A percentile compares a stretch with the other conserved stretches of the same genome.
Evolutionary conservation across 2,113 vertebrate genomes (phyloP).

Genomic region (Zeus faber): DNA sequence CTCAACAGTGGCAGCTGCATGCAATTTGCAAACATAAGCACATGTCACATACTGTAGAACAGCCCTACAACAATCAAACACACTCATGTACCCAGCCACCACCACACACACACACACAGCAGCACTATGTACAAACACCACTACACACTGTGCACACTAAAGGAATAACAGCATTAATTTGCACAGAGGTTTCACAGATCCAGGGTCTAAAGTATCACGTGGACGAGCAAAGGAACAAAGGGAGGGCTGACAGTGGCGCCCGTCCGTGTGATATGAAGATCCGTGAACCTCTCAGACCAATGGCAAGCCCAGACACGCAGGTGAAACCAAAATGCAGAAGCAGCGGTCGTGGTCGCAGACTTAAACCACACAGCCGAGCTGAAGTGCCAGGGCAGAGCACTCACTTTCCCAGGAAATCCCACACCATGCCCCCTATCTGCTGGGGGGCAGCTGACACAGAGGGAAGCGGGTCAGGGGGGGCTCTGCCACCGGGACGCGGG

Average conservation of each 20-base stretch:
- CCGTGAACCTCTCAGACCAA: constrained; percentile 28
- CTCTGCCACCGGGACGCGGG: constrained; percentile 75
- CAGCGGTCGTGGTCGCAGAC: constrained; percentile 46
- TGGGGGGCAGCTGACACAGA: constrained; percentile 73
- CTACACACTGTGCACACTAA: constrained; percentile 22
- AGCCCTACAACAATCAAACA: too few species aligned
- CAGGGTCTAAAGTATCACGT: constrained; percentile 46
- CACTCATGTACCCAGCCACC: background rate
- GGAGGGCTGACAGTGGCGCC: background rate
- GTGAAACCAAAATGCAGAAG: constrained; percentile 41
- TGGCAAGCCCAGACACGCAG: constrained; percentile 36
- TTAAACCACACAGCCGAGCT: constrained; percentile 61
- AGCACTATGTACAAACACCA: too few species aligned
- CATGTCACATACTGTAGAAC: too few species aligned
- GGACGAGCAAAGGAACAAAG: background rate
- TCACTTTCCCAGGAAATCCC: constrained; percentile 79
- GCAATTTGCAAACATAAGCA: constrained; percentile 25
- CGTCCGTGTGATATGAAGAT: constrained; percentile 48
- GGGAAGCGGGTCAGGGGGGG: constrained; percentile 75
- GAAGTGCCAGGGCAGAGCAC: constrained; percentile 74
- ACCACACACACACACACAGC: constrained; percentile 12
- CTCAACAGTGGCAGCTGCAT: constrained; percentile 17
- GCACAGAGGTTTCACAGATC: constrained; percentile 19
- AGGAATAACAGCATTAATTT: constrained; percentile 11
- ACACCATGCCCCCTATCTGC: constrained; percentile 76